A percentile compares a stretch with the other conserved stretches of the same genome.
These are phyloP conservation scores for Caenorhabditis sp. DNA, from an alignment of 2,888 invertebrate genomes.

Conservation along the genomic window DNA sequence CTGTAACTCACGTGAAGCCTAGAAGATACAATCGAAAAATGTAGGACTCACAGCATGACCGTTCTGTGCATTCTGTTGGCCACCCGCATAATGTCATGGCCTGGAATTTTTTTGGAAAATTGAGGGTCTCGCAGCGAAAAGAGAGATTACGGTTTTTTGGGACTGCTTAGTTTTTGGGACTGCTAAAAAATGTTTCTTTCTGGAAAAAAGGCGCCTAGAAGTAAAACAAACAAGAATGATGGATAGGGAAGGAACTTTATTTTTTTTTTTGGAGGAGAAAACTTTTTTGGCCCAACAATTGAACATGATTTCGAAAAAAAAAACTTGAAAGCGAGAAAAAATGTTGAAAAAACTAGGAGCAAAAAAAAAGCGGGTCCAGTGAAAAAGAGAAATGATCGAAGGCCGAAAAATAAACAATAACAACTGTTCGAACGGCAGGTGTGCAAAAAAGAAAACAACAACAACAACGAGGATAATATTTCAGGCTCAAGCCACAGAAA, in stretches of 20 bases:
- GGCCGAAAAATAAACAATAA: not conserved
- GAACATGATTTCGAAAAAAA: too few species aligned
- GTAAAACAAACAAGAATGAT: not conserved
- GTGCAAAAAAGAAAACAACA: not conserved
- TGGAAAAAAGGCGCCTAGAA: too few species aligned
- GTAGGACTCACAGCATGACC: constrained; percentile 52
- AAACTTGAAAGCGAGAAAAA: not conserved
- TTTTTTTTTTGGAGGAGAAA: not conserved
- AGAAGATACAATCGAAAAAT: constrained; percentile 49
- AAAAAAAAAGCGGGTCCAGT: not conserved
- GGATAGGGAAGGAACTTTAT: not conserved
- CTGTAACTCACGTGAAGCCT: constrained; percentile 42
- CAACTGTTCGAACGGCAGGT: not conserved
- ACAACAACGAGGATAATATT: too few species aligned
- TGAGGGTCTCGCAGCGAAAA: not conserved
- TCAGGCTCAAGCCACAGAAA: too few species aligned
- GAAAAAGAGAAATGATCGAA: not conserved
- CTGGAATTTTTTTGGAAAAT: not conserved
- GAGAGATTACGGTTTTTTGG: not conserved
- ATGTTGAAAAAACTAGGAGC: not conserved
- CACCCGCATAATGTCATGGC: constrained; percentile 50
- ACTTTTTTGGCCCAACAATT: not conserved
- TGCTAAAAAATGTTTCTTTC: too few species aligned
- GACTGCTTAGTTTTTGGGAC: too few species aligned
- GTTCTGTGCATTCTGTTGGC: constrained; percentile 46